phyloP scores from a whole-genome alignment of 2,113 vertebrate genomes.

The Pelecanoides urinatrix region DNA sequence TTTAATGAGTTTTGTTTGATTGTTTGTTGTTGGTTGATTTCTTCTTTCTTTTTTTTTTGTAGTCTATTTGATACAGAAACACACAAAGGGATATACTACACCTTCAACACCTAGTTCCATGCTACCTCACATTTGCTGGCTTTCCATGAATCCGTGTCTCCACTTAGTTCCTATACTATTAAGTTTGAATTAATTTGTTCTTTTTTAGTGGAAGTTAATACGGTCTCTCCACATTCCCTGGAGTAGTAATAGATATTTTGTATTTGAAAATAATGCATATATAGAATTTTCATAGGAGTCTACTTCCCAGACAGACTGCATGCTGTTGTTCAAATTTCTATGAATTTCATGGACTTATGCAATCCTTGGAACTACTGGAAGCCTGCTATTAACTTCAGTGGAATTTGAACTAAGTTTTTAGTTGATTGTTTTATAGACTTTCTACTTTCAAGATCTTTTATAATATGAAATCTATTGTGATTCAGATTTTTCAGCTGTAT shows the following conservation, averaged over 20 bases:
- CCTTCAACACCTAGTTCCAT: background rate
- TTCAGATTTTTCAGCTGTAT: background rate
- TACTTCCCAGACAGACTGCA: background rate
- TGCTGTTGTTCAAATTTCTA: background rate
- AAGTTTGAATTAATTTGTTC: background rate
- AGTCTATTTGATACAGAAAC: background rate
- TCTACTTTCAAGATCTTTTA: background rate
- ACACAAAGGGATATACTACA: background rate
- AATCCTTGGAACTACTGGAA: background rate
- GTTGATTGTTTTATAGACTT: background rate
- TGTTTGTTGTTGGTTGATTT: accelerated
- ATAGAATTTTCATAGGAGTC: background rate
- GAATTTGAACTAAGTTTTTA: background rate
- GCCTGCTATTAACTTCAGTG: background rate
- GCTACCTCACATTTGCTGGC: background rate
- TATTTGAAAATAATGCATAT: background rate
- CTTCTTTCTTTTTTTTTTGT: accelerated
- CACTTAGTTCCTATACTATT: background rate
- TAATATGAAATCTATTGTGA: background rate
- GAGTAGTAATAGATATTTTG: background rate
- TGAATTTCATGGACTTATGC: background rate
- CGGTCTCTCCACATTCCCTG: background rate
- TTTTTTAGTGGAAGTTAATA: background rate
- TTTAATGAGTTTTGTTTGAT: background rate
- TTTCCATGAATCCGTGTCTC: background rate